phyloP scores from a whole-genome alignment of 92 coral and sea anemone species.

The Porites rus region DNA sequence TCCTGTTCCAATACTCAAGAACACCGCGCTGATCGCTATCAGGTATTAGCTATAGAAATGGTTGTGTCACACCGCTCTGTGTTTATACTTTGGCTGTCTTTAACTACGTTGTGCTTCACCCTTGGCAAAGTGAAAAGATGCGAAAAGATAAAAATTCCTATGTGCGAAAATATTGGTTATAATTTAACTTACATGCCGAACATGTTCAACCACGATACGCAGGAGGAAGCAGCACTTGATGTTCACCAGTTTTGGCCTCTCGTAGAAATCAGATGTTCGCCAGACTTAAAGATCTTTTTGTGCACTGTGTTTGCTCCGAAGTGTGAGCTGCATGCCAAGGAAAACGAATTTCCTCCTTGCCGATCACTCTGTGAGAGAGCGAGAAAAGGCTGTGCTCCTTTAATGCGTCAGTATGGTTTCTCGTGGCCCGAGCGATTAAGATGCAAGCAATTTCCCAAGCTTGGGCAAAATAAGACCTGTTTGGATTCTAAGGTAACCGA shows the following conservation, averaged over 20 bases:
- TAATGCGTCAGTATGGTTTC: slow-evolving; percentile 29
- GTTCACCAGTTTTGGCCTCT: slow-evolving; percentile 59
- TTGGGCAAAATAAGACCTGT: not conserved
- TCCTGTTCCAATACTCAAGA: too few species aligned
- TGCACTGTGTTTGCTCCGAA: slow-evolving; percentile 55
- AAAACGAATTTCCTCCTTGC: slow-evolving; percentile 32
- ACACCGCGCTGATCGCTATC: too few species aligned
- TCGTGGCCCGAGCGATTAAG: slow-evolving; percentile 45
- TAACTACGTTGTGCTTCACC: too few species aligned
- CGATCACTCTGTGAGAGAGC: slow-evolving; percentile 43
- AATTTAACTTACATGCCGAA: slow-evolving; percentile 63
- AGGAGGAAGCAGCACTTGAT: slow-evolving; percentile 49
- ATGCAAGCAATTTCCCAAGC: slow-evolving; percentile 21
- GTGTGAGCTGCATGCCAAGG: not conserved
- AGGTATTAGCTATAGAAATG: too few species aligned
- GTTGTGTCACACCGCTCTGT: too few species aligned
- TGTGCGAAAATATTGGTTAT: slow-evolving; percentile 49
- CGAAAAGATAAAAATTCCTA: slow-evolving; percentile 26
- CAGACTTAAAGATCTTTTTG: slow-evolving; percentile 39
- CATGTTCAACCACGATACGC: slow-evolving; percentile 34
- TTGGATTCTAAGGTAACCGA: too few species aligned
- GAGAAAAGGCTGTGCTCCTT: slow-evolving; percentile 24
- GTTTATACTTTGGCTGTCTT: too few species aligned
- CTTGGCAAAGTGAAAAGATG: not conserved
- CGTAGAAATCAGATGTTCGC: slow-evolving; percentile 27